Evolutionary conservation across 2,113 vertebrate genomes (phyloP).

Genomic region (Protobothrops flavoviridis): DNA sequence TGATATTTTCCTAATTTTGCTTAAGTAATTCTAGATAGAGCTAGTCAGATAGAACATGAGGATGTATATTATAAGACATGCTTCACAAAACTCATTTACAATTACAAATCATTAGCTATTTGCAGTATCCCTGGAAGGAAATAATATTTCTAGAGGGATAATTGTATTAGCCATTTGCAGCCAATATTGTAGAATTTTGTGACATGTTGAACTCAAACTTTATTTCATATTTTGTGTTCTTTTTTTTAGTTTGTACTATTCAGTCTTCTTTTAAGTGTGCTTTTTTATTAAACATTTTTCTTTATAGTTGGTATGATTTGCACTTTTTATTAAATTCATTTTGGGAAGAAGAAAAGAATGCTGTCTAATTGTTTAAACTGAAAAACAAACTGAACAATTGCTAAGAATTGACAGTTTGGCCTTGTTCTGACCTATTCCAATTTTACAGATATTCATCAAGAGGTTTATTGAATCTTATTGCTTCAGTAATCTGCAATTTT

Average conservation of each 20-base stretch:
- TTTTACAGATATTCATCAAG: background rate
- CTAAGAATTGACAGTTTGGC: background rate
- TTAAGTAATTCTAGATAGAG: constrained; percentile 35
- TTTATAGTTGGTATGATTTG: background rate
- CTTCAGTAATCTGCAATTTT: background rate
- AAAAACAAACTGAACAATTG: background rate
- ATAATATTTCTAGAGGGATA: background rate
- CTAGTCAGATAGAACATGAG: background rate
- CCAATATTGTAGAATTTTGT: background rate
- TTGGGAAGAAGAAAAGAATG: background rate
- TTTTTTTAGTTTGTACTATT: background rate
- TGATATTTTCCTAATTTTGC: constrained; percentile 44
- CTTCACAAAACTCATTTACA: constrained; percentile 11
- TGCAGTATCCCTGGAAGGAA: background rate
- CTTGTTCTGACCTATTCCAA: background rate
- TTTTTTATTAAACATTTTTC: background rate
- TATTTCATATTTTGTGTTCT: background rate
- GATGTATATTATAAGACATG: constrained; percentile 5
- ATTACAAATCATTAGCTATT: constrained; percentile 20
- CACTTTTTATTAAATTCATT: background rate
- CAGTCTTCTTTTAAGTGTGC: background rate
- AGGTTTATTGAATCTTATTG: background rate
- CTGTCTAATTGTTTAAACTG: background rate
- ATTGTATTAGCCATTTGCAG: background rate
- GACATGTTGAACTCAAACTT: background rate